Evolutionary conservation across 2,113 vertebrate species (phyloP).

Genomic region (Plecotus auritus): DNA sequence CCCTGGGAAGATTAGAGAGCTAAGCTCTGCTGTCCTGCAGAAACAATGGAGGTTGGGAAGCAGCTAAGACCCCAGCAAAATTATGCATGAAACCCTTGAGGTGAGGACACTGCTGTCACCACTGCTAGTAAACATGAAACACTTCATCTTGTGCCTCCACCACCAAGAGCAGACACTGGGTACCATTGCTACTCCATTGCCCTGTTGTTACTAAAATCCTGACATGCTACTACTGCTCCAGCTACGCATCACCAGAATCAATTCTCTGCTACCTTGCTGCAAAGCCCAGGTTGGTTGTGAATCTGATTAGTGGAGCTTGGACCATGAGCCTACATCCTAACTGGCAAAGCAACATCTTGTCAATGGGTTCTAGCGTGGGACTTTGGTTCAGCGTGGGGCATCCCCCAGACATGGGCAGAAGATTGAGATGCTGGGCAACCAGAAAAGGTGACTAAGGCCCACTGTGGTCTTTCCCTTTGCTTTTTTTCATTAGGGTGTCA

Average conservation of each 20-base stretch:
- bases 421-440: background rate
- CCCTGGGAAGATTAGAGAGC: background rate
- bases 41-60: background rate
- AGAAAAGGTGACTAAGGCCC: background rate
- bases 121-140: background rate
- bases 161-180: background rate
- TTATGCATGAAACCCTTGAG: background rate
- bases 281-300: background rate
- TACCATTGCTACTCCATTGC: background rate
- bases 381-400: background rate
- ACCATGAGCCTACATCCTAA: background rate
- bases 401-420: background rate
- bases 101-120: background rate
- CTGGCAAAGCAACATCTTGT: background rate
- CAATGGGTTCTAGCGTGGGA: background rate
- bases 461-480: background rate
- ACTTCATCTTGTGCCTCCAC: no score
- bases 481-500: background rate
- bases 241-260: background rate
- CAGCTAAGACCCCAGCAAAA: background rate
- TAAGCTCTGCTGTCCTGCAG: background rate
- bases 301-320: background rate
- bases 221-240: background rate
- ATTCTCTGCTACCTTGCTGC: background rate
- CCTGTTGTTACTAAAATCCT: background rate